These are phyloP conservation scores for Parascotia fuliginaria DNA, from an alignment of 2,888 invertebrate species.

Conservation along the genomic window DNA sequence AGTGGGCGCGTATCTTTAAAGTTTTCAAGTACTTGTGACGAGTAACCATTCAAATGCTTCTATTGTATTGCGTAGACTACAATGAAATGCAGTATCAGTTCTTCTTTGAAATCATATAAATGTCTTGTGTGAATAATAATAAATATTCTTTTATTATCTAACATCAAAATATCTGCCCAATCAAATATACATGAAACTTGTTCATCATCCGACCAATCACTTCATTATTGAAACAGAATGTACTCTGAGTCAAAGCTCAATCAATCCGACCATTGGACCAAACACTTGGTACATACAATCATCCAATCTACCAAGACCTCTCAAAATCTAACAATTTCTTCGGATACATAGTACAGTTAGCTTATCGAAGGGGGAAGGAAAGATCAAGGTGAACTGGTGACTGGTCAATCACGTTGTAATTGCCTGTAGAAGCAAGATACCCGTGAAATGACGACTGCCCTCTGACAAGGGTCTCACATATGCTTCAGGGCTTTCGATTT, in stretches of 20 bases:
- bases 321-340: slow-evolving; percentile 31
- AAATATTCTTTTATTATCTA: no score
- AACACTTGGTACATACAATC: slow-evolving; percentile 61
- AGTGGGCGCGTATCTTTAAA: no score
- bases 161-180: no score
- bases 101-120: no score
- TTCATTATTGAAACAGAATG: slow-evolving; percentile 73
- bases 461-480: slow-evolving; percentile 73
- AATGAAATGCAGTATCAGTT: no score
- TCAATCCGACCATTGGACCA: slow-evolving; percentile 77
- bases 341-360: slow-evolving; percentile 7
- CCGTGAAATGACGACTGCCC: slow-evolving; percentile 81
- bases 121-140: no score
- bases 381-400: slow-evolving; percentile 50
- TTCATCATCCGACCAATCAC: slow-evolving; percentile 49
- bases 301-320: slow-evolving; percentile 53
- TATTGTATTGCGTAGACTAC: no score
- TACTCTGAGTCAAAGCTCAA: slow-evolving; percentile 64
- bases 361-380: slow-evolving; percentile 21
- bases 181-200: slow-evolving; percentile 23
- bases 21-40: no score
- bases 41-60: no score
- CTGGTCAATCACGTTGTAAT: slow-evolving; percentile 80
- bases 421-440: slow-evolving; percentile 78
- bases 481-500: slow-evolving; percentile 68